phyloP scores from a whole-genome alignment of 2,113 vertebrate genomes.

The Calonectris borealis region DNA sequence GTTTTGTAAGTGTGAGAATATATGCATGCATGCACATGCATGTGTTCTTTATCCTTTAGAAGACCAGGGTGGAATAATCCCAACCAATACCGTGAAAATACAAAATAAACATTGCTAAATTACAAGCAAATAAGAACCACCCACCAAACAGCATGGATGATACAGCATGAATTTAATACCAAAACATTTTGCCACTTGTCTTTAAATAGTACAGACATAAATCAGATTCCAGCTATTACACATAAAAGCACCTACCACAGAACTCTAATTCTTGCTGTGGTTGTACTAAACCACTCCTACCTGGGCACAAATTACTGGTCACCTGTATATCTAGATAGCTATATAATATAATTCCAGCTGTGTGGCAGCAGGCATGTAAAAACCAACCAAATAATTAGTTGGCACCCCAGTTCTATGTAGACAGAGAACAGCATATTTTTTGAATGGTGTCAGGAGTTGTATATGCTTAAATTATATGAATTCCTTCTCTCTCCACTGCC shows the following conservation, averaged over 20 bases:
- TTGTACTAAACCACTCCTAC: not conserved
- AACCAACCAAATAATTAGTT: not conserved
- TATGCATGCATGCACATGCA: accelerated
- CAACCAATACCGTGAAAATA: not conserved
- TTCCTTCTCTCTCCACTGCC: not conserved
- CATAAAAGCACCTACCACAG: not conserved
- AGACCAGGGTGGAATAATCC: not conserved
- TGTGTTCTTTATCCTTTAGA: not conserved
- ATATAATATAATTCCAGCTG: not conserved
- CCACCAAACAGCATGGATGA: not conserved
- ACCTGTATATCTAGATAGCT: not conserved
- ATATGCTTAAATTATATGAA: not conserved
- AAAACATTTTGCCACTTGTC: not conserved
- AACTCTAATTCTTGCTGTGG: not conserved
- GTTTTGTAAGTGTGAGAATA: not conserved
- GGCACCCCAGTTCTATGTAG: not conserved
- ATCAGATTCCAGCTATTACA: not conserved
- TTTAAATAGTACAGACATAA: not conserved
- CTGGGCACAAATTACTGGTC: not conserved
- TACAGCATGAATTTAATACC: not conserved
- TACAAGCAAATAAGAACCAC: not conserved
- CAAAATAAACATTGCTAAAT: not conserved
- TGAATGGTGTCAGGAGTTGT: not conserved
- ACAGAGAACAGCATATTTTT: not conserved
- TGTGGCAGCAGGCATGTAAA: not conserved